phyloP scores from a whole-genome alignment of 2,113 vertebrate genomes.

The Ophthalmotilapia sp. region DNA sequence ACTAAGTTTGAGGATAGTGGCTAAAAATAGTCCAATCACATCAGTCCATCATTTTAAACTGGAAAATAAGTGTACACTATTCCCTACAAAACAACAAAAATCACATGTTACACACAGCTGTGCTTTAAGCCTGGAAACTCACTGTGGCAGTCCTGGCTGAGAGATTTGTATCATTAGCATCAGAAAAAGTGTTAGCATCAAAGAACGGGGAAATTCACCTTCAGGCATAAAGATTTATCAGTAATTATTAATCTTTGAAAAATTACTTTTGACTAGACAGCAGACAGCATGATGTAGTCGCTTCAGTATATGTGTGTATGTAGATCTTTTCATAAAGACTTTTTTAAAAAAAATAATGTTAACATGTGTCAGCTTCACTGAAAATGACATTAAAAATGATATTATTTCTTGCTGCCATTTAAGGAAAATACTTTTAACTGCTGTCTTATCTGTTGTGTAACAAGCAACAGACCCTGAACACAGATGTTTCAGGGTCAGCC shows the following conservation, averaged over 20 bases:
- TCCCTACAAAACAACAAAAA: neutral
- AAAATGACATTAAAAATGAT: neutral
- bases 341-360: neutral
- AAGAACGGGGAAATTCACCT: neutral
- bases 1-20: neutral
- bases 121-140: neutral
- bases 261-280: neutral
- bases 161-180: neutral
- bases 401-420: neutral
- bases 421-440: neutral
- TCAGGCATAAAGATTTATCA: neutral
- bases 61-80: neutral
- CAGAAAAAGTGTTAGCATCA: neutral
- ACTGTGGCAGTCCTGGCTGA: neutral
- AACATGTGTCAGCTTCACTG: neutral
- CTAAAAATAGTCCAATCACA: neutral
- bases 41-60: neutral
- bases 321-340: neutral
- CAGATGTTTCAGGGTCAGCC: constrained; percentile 65
- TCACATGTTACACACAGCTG: neutral
- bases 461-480: constrained; percentile 58
- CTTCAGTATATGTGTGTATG: neutral
- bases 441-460: constrained; percentile 41
- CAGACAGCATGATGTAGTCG: neutral
- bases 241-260: neutral